phyloP scores from a whole-genome alignment of 2,797 vertebrate species.

The Neopelma chrysocephalum region DNA sequence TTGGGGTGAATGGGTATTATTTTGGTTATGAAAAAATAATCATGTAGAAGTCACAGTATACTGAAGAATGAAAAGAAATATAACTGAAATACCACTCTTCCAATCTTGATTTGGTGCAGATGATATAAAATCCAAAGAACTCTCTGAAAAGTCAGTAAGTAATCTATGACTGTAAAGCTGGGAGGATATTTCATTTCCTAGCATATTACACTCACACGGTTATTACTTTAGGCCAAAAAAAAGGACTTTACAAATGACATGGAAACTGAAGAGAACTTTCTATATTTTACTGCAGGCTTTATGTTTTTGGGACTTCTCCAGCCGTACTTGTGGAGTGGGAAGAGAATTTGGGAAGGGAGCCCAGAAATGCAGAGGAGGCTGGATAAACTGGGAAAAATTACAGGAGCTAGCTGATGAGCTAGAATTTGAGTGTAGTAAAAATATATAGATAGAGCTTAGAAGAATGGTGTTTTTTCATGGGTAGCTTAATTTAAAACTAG shows the following conservation, averaged over 20 bases:
- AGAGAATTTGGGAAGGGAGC: slow-evolving; percentile 30
- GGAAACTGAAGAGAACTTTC: slow-evolving; percentile 11
- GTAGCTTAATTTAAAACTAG: slow-evolving; percentile 30
- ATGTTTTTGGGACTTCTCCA: slow-evolving; percentile 36
- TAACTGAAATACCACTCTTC: background rate
- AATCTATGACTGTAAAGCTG: background rate
- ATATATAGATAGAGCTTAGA: background rate
- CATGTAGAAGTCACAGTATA: background rate
- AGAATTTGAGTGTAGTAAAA: slow-evolving; percentile 24
- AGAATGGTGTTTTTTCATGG: background rate
- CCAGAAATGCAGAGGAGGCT: slow-evolving; percentile 43
- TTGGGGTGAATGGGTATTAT: background rate
- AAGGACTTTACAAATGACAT: background rate
- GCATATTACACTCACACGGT: background rate
- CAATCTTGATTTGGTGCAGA: background rate
- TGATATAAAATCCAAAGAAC: background rate
- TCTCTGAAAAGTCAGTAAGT: background rate
- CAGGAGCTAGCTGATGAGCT: slow-evolving; percentile 14
- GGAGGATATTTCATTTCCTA: background rate
- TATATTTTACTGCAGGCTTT: slow-evolving; percentile 17
- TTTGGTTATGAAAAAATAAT: background rate
- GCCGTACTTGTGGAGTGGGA: slow-evolving; percentile 2
- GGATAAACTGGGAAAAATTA: slow-evolving; percentile 32
- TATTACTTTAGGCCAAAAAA: background rate
- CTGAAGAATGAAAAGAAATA: background rate